Evolutionary conservation across 2,888 invertebrate species (phyloP), one percentile per base, ranked within the genome.

Genomic region (Aleiodes testaceus): DNA sequence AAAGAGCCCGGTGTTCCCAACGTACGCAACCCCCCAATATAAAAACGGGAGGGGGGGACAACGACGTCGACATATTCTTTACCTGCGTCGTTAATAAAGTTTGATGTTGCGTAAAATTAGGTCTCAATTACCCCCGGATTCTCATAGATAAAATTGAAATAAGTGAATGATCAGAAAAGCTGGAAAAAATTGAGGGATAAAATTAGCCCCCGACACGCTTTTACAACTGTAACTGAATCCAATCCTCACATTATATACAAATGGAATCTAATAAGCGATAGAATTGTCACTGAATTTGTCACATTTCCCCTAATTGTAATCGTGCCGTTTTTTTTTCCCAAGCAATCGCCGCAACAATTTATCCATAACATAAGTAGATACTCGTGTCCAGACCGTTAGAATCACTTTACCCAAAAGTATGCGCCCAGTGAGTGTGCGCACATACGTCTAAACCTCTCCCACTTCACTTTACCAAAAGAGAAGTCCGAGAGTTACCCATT

Each of bases 61-160:
- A n/a, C n/a, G n/a, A n/a, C n/a, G n/a, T n/a, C n/a, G n/a, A 59
- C 73, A 65, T 50, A 74, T 78, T 79, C 76, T 76, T 76, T 72
- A 77, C 77, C 76, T 78, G 77, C 73, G 77, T 76, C 84, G 82
- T 86, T 84, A 85, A 85, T 84, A 84, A 85, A 82, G 83, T 76
- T 80, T 82, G 82, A 85, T 84, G 84, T 84, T 77, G 82, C 84
- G 85, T 82, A 84, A 86, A 86, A 86, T 84, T 85, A 85, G 83
- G 80, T 83, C 81, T 81, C 83, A 84, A 81, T 82, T 82, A 78
- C 76, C 74, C 74, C 74, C 70, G 52, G 66, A 18, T 70, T 69
- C 68, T 66, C 64, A 66, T 71, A 20, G 59, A 59, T 42, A 59
- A 59, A 55, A 59, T 4, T 2, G 16, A 18, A 59, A 59, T 59